Base-by-base conservation (phyloP, 2,113 vertebrate species). In the Laterallus jamaicensis region DNA sequence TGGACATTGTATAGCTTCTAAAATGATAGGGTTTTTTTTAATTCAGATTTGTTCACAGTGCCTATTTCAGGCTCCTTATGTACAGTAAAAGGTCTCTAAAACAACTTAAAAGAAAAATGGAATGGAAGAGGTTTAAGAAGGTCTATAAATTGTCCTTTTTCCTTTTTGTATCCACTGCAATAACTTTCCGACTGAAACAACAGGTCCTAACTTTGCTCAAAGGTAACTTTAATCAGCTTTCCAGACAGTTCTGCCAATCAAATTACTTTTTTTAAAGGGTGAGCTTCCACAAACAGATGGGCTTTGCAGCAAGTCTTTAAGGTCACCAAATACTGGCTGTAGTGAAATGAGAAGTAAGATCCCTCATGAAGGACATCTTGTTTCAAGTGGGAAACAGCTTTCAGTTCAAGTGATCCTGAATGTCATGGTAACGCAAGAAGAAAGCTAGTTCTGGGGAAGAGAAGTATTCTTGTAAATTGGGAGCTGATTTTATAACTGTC, bases 301-400 rank as follows among this genome's bases (percentile, higher is more conserved):
- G 59, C 37, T 90, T 90, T 92, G 29, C 79, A 94, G 32, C 47
- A 92, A 95, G 39, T 74, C 79, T 94, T 91, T 92, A 74, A 95
- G 79, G 90, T 95, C 90, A 94, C 64, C 55, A 40, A 93, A 82
- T 62, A 82, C 13, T 88, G 71, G 25, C 22, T 95, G 18, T 35
- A 93, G 68, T 93, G 85, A 91, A 96, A 97, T 74, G 25, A 92
- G 44, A 88, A 92, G 60, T 66, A 87, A 71, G 75, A 85, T 81
- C 40, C 20, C 18, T 93, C 71, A 56, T 74, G 75, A 96, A 95
- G 79, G 79, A 93, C 87, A 88, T 25, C 35, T 76, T 93, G 40
- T 93, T 85, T 88, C 55, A 86, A 94, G 93, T 77, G 59, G 55
- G 64, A 94, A 94, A 67, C 22, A 86, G 39, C 49, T 92, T 88